Evolutionary conservation across 2,888 invertebrate species (phyloP), one percentile per base, ranked within the genome.

Genomic region (Eupsilia transversa): DNA sequence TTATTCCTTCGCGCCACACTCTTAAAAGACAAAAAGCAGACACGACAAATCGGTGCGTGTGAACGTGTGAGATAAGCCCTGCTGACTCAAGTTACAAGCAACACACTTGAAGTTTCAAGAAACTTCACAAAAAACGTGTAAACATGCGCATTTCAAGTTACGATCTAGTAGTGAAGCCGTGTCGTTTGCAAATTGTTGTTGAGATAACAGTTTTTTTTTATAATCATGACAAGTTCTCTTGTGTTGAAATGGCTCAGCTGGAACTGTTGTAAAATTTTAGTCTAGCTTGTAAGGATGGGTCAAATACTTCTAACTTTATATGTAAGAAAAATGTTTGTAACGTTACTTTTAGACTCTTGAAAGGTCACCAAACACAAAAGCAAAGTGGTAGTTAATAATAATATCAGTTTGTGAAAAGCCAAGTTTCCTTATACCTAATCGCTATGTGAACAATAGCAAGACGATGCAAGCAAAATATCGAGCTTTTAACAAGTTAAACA

Each of bases 21-120:
- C 27, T 52, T 33, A 57, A 57, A 82, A 87, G 91, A 93, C 90
- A 91, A 90, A 92, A 93, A 91, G 88, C 94, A 94, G 93, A 91
- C 92, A 82, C 88, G 85, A 83, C 87, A 89, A 90, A 89, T 89
- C 87, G 83, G 86, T 89, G 89, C 93, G 94, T 94, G 94, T 94
- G 94, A 94, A 94, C 92, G 88, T 74, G 86, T 66, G 83, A 91
- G 93, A 93, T 92, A 93, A 93, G 85, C 76, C 73, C 59, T 69
- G 41, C 74, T 43, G 87, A 78, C 85, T 86, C 88, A 84, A 84
- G 83, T 90, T 87, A 87, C 89, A 78, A 68, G 66, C 49, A 69
- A 72, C 79, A 87, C 80, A 87, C 84, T 87, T 84, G 86, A 86
- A 85, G 79, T 38, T 75, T 86, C 85, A 89, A 89, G 85, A 86